Percentiles rank a stretch among this genome's conserved stretches.
phyloP scores from a whole-genome alignment of 2,113 vertebrate genomes.

The Reinhardtius hippoglossoides region DNA sequence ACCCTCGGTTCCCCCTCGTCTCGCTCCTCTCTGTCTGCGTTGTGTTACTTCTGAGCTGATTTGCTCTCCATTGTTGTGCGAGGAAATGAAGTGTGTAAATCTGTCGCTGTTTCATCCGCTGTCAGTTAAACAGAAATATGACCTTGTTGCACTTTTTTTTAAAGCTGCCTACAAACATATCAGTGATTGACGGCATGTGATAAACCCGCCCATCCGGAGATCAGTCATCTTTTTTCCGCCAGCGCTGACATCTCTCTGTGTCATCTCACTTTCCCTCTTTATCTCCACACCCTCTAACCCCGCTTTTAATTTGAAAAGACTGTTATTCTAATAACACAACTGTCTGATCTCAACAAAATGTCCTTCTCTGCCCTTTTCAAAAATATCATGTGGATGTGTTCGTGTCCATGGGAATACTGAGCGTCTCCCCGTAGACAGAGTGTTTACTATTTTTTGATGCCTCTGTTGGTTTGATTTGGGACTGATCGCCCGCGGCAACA shows the following conservation, averaged over 20 bases:
- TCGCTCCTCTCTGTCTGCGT: not conserved
- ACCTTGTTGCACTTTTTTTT: constrained; percentile 52
- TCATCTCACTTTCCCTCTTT: constrained; percentile 34
- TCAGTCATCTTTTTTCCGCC: constrained; percentile 44
- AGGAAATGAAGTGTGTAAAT: constrained; percentile 58
- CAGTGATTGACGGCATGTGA: constrained; percentile 66
- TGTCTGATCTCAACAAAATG: constrained; percentile 28
- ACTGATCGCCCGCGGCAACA: constrained; percentile 60
- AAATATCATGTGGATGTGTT: constrained; percentile 32
- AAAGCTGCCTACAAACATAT: constrained; percentile 50
- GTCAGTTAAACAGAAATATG: constrained; percentile 60
- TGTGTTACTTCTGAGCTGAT: constrained; percentile 3
- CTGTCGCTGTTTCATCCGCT: constrained; percentile 58
- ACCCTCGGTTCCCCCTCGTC: not conserved
- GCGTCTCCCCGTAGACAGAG: constrained; percentile 36
- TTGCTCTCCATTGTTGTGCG: constrained; percentile 16
- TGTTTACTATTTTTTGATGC: constrained; percentile 61
- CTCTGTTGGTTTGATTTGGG: constrained; percentile 61
- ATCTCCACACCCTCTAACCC: constrained; percentile 40
- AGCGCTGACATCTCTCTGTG: constrained; percentile 46
- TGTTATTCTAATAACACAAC: constrained; percentile 26
- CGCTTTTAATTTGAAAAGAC: constrained; percentile 43
- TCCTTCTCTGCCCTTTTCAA: constrained; percentile 51
- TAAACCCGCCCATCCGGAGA: constrained; percentile 50
- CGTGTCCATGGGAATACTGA: constrained; percentile 27